Conservation (phyloP, 2,797 vertebrate species). For the Aotus griseimembra region DNA sequence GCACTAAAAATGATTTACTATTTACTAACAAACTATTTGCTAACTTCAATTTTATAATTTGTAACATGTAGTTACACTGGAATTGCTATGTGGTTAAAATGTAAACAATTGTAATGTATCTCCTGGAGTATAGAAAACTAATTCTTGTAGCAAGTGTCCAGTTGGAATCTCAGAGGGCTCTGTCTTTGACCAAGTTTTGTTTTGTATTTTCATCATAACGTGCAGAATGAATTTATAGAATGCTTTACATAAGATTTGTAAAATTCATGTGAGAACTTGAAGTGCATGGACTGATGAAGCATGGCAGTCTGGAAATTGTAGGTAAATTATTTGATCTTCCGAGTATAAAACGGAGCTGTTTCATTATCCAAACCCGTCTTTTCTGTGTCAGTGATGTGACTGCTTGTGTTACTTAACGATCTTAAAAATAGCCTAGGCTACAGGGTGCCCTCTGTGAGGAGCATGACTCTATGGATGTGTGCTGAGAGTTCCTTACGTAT, state of each 20-base stretch:
- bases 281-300: background rate
- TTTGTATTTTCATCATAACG: background rate
- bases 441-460: rapidly evolving
- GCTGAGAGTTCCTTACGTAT: too few species aligned
- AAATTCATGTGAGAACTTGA: background rate
- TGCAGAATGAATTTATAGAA: background rate
- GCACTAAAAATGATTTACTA: background rate
- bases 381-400: background rate
- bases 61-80: background rate
- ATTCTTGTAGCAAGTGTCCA: background rate
- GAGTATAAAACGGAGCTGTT: background rate
- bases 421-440: background rate
- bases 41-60: background rate
- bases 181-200: background rate
- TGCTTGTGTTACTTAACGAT: background rate
- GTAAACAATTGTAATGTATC: too few species aligned
- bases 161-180: background rate
- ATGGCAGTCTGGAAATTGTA: background rate
- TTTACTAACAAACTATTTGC: background rate
- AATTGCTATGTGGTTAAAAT: background rate
- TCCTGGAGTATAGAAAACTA: too few species aligned
- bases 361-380: background rate
- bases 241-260: background rate
- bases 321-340: background rate
- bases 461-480: background rate